Evolutionary conservation across 2,888 invertebrate species (phyloP), one percentile per base, ranked within the genome.

Genomic region (Drosophila stalkeri): DNA sequence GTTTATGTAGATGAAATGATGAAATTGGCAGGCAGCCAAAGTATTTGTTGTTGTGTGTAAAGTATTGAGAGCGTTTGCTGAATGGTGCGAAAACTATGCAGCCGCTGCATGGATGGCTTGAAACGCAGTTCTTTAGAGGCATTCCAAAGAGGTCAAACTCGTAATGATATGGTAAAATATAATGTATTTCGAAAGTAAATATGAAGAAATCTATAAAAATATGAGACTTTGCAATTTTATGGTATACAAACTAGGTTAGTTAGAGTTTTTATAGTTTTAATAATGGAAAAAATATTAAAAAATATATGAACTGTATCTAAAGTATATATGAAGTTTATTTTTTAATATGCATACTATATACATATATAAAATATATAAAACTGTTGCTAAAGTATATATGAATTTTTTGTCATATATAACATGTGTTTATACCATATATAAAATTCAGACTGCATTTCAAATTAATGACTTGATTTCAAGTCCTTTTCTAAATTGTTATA

Each of bases 21-120:
- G 80, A 80, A 80, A 78, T 68, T 80, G 72, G 77, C 80, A 65
- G 47, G 41, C 44, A 35, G 66, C 64, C 66, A 75, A 64, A 44
- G 41, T 47, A 37, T 33, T 71, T 71, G 69, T 46, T 60, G 68
- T 46, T 73, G 62, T 73, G 55, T 70, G 52, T 59, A 23, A 70
- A 47, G 1, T 67, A 79, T 64, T 75, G 61, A 64, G 67, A 79
- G 65, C 71, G 64, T 55, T 57, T 63, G 54, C 33, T 43, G 46
- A 37, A 31, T 46, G 56, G 27, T 47, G 64, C 64, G 37, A 56
- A 46, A 64, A 39, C 37, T 49, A 44, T 64, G 57, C 39, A 59
- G 43, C 14, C 41, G 41, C 69, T 68, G 67, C 31, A 68, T 43
- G 43, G 31, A 41, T 59, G 57, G 35, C 57, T 49, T 43, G 27